Conservation (phyloP, 1,140 invertebrate genomes). For the Eriosoma lanigerum region DNA sequence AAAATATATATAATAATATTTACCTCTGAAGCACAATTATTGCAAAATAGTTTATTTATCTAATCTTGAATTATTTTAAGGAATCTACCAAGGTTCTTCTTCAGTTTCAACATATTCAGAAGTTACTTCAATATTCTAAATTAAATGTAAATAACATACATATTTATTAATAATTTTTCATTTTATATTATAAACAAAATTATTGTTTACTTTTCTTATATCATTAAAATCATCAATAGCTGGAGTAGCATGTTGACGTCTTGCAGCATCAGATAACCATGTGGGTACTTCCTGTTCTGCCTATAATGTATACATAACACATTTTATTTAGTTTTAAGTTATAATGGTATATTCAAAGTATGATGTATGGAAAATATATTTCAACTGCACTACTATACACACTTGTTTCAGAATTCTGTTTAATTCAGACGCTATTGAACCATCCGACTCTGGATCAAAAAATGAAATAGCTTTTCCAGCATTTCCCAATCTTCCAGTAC, state of each 20-base stretch:
- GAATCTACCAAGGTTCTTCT: conserved; percentile 10
- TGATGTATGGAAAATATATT: not conserved
- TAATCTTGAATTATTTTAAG: not conserved
- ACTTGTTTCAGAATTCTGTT: conserved; percentile 52
- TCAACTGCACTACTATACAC: not conserved
- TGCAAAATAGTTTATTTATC: not conserved
- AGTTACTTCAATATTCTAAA: conserved; percentile 33
- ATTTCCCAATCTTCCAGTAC: conserved; percentile 95
- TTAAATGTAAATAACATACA: not conserved
- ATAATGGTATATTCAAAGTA: not conserved
- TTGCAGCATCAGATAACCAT: conserved; percentile 19
- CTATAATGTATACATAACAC: conserved; percentile 2
- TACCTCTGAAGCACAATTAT: not conserved
- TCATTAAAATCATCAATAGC: conserved; percentile 17
- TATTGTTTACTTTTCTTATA: conserved; percentile 33
- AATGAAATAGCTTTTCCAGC: conserved; percentile 52
- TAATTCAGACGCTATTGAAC: conserved; percentile 38
- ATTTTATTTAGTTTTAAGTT: not conserved
- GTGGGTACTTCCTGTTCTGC: conserved; percentile 46
- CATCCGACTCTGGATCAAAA: conserved; percentile 47
- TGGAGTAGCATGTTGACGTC: not conserved
- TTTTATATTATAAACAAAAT: too few relatives aligned
- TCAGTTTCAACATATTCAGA: conserved; percentile 9
- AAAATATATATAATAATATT: not conserved
- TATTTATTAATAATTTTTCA: not conserved